These are phyloP conservation scores for Sesia apiformis DNA, from an alignment of 2,888 invertebrate genomes.

Conservation along the genomic window DNA sequence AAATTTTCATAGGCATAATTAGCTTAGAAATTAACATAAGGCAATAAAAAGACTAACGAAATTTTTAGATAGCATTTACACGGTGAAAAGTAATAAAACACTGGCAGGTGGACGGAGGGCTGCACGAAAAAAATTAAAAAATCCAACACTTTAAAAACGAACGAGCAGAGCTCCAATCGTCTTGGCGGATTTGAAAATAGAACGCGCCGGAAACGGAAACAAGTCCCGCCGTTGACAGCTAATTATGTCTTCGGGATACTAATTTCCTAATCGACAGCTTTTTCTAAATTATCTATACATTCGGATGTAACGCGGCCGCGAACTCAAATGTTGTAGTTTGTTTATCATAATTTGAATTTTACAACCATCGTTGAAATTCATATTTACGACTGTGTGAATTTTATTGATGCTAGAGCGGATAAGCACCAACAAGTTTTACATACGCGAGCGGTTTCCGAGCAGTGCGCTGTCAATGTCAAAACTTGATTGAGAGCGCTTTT, in stretches of 20 bases:
- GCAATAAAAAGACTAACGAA: conserved; percentile 68
- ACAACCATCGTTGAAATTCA: conserved; percentile 53
- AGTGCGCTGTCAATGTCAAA: conserved; percentile 39
- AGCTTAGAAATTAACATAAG: conserved; percentile 72
- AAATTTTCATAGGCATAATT: conserved; percentile 72
- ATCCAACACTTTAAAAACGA: conserved; percentile 17
- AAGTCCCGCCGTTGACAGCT: conserved; percentile 64
- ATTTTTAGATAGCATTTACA: conserved; percentile 66
- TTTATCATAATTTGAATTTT: conserved; percentile 60
- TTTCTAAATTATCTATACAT: conserved; percentile 35
- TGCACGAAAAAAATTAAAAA: conserved; percentile 21
- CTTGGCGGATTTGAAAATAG: conserved; percentile 65
- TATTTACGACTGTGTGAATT: conserved; percentile 53
- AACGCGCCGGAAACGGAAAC: conserved; percentile 69
- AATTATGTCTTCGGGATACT: conserved; percentile 61
- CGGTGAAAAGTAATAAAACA: conserved; percentile 47
- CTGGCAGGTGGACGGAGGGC: conserved; percentile 47
- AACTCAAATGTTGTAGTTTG: conserved; percentile 29
- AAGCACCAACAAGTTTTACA: conserved; percentile 23
- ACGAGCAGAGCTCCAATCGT: conserved; percentile 25
- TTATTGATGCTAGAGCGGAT: conserved; percentile 45
- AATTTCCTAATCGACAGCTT: conserved; percentile 64
- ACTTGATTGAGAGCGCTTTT: conserved; percentile 45
- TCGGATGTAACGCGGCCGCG: conserved; percentile 18
- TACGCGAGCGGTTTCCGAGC: conserved; percentile 26